Percentiles rank a stretch among this genome's conserved stretches.
phyloP scores from a whole-genome alignment of 2,888 invertebrate species.

The Schrankia costaestrigalis region DNA sequence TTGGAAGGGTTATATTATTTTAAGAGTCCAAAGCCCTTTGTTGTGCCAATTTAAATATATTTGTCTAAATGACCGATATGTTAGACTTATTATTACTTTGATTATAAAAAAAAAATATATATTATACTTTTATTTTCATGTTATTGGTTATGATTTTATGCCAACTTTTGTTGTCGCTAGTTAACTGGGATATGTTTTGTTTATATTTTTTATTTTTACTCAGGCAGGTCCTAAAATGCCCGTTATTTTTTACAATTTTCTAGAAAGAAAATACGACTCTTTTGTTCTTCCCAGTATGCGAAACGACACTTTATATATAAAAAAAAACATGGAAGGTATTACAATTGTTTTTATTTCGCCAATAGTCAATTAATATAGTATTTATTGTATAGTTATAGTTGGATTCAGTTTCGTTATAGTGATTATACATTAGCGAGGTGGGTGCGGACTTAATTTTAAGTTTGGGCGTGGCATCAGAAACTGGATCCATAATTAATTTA shows the following conservation, averaged over 20 bases:
- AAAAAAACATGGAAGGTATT: constrained; percentile 33
- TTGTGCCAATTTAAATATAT: constrained; percentile 28
- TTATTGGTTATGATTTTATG: constrained; percentile 53
- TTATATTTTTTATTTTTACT: constrained; percentile 32
- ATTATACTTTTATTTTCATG: constrained; percentile 45
- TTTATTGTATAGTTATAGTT: constrained; percentile 49
- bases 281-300: constrained; percentile 44
- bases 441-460: constrained; percentile 10
- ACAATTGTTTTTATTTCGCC: constrained; percentile 47
- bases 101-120: constrained; percentile 40
- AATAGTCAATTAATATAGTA: constrained; percentile 57
- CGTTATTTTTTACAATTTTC: constrained; percentile 37
- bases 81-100: constrained; percentile 22
- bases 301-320: constrained; percentile 27
- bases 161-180: constrained; percentile 35
- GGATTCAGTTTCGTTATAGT: constrained; percentile 45
- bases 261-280: constrained; percentile 49
- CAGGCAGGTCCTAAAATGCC: constrained; percentile 21
- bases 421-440: constrained; percentile 17
- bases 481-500: constrained; percentile 41
- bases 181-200: constrained; percentile 34
- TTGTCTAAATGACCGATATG: constrained; percentile 21
- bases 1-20: constrained; percentile 32
- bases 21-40: constrained; percentile 26
- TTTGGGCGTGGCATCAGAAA: constrained; percentile 26